phyloP scores from a whole-genome alignment of 2,113 vertebrate genomes.

The Hemibagrus wyckioides region DNA sequence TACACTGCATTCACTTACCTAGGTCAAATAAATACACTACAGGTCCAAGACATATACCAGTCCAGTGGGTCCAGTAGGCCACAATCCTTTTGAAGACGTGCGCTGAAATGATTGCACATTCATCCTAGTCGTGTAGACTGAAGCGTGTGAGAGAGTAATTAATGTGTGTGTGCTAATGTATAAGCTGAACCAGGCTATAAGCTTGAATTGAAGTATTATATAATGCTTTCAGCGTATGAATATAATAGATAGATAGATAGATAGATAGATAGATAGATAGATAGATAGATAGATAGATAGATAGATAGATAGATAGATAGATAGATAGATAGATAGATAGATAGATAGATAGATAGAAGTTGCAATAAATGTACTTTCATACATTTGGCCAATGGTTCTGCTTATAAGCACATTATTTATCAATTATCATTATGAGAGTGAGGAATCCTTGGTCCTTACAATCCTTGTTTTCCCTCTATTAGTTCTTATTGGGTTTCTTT shows the following conservation, averaged over 20 bases:
- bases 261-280: slow-evolving; percentile 3
- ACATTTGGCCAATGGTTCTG: background rate
- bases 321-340: no score
- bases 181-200: background rate
- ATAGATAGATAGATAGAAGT: slow-evolving; percentile 1
- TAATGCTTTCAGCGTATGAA: background rate
- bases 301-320: background rate
- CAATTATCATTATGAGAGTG: background rate
- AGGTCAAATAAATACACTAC: background rate
- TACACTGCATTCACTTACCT: background rate
- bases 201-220: background rate
- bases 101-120: background rate
- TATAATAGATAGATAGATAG: slow-evolving; percentile 1
- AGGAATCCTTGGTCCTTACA: background rate
- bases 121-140: background rate
- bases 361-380: background rate
- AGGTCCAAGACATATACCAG: background rate
- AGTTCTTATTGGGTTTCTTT: background rate
- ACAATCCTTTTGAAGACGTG: background rate
- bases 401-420: background rate
- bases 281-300: slow-evolving; percentile 5
- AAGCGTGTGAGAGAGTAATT: background rate
- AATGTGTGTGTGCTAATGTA: background rate
- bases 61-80: background rate
- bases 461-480: background rate